Base-by-base conservation (phyloP, 2,888 invertebrate species). In the Silvanus unidentatus region DNA sequence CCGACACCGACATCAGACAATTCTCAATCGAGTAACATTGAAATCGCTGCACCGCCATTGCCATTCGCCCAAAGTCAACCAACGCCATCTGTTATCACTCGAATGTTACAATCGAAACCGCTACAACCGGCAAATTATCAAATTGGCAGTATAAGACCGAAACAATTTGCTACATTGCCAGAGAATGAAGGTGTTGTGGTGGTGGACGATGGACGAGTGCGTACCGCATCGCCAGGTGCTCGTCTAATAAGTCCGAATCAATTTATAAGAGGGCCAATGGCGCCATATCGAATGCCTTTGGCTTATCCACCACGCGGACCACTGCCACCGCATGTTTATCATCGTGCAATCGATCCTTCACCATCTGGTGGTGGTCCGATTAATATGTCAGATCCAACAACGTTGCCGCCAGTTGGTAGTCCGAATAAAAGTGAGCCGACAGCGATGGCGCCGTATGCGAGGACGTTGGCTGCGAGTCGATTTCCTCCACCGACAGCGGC, bases 31-130 rank as follows among this genome's bases (percentile, higher is more conserved):
- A 50, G 55, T 35, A 64, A 67, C 48, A 63, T 71, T 45, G 65
- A 71, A 30, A 66, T 73, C 45, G 74, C 75, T 2, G 69, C 74
- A 37, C 73, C 75, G 5, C 75, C 75, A 1, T 76, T 75, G 54
- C 71, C 75, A 2, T 77, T 76, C 50, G 72, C 75, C 13, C 74
- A 75, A 45, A 71, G 71, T 32, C 69, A 70, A 45, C 71, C 74
- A 1, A 72, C 75, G 27, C 73, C 77, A 0, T 81, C 81, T 32
- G 80, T 82, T 5, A 81, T 82, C 37, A 80, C 80, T 6, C 72
- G 80, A 53, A 79, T 82, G 78, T 71, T 81, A 35, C 79, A 79
- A 54, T 68, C 74, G 1, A 75, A 74, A 50, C 15, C 16, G 4
- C 4, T 10, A 16, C 37, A 13, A 15, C 32, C 32, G 32, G n/a